A percentile compares a stretch with the other conserved stretches of the same genome.
Evolutionary conservation across 2,888 invertebrate species (phyloP).

Genomic region (Drosophila lutescens): DNA sequence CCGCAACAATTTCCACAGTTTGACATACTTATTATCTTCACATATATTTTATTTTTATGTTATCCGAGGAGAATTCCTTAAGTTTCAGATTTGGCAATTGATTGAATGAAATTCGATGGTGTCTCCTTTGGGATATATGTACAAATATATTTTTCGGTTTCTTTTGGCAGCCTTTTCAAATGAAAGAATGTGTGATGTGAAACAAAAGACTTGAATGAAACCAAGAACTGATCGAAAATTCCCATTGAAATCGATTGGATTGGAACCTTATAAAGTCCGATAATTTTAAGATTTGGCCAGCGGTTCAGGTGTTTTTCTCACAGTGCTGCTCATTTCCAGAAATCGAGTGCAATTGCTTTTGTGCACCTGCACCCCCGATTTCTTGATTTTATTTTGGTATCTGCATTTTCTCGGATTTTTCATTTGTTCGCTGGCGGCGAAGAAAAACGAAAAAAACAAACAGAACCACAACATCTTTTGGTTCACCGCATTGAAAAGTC

Average conservation of each 20-base stretch:
- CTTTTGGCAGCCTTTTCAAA: conserved; percentile 55
- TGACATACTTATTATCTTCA: not conserved
- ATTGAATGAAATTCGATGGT: conserved; percentile 73
- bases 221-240: conserved; percentile 18
- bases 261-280: not conserved
- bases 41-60: conserved; percentile 2
- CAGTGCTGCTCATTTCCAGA: conserved; percentile 53
- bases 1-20: conserved; percentile 35
- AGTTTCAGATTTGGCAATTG: conserved; percentile 55
- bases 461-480: conserved; percentile 49
- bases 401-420: conserved; percentile 58
- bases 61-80: conserved; percentile 29
- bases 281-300: no score
- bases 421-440: conserved; percentile 12
- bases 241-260: conserved; percentile 10
- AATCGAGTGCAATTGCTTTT: conserved; percentile 68
- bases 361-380: conserved; percentile 40
- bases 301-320: conserved; percentile 8
- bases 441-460: conserved; percentile 2
- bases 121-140: conserved; percentile 6
- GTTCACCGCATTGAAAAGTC: conserved; percentile 62
- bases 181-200: conserved; percentile 67
- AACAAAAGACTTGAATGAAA: conserved; percentile 42
- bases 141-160: conserved; percentile 27
- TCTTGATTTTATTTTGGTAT: conserved; percentile 63